Conservation (phyloP, 1,140 invertebrate species). For the Trachymyrmex septentrionalis region DNA sequence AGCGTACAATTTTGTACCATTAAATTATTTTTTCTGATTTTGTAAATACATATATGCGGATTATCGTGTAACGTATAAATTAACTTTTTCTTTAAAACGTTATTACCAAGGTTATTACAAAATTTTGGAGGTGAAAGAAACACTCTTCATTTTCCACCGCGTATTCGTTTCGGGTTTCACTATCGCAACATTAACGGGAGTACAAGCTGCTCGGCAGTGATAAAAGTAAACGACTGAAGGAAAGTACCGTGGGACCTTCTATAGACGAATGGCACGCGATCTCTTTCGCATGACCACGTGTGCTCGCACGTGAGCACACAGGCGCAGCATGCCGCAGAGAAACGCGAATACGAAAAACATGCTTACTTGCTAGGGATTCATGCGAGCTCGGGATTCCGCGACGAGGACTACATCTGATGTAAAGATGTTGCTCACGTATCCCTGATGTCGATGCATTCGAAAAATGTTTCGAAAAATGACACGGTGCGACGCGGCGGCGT, state of each 20-base stretch:
- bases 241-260: conserved; percentile 72
- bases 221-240: conserved; percentile 73
- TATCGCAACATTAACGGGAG: conserved; percentile 73
- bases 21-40: neutral
- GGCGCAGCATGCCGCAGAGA: conserved; percentile 2
- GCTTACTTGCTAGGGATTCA: conserved; percentile 38
- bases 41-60: neutral
- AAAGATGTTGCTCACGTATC: conserved; percentile 59
- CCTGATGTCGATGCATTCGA: conserved; percentile 49
- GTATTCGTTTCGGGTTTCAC: conserved; percentile 66
- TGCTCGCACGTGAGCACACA: conserved; percentile 50
- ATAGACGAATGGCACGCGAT: conserved; percentile 71
- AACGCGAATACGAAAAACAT: conserved; percentile 36
- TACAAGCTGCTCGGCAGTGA: conserved; percentile 72
- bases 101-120: neutral
- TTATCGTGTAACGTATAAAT: neutral
- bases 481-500: neutral
- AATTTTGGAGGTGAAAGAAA: neutral
- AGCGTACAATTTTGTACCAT: neutral
- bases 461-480: conserved; percentile 60
- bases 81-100: neutral
- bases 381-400: conserved; percentile 29
- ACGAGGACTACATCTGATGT: conserved; percentile 13
- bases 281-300: conserved; percentile 62
- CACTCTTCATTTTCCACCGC: conserved; percentile 54